Base-by-base conservation (phyloP, 2,113 vertebrate genomes). In the Procapra przewalskii region DNA sequence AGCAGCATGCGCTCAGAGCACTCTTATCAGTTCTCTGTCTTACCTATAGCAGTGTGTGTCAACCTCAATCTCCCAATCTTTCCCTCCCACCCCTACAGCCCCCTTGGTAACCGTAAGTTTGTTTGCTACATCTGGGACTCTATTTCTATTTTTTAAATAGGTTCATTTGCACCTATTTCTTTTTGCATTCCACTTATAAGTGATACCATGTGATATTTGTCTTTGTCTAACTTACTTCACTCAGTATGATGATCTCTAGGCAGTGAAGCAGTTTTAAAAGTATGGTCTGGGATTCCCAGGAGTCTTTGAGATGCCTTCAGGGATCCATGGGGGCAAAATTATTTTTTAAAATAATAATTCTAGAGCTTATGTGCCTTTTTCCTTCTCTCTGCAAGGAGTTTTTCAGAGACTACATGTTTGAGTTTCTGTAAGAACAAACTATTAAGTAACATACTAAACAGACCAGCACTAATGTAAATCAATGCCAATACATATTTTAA, bases 391-490 rank as follows among this genome's bases (percentile, higher is more conserved):
- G 43, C 62, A 43, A 4, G 21, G 75, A 79, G 27, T 17, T n/a
- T 50, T 83, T 36, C 11, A 67, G 62, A 84, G 13, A 9, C 21
- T 29, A 10, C 17, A 1, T 3, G 25, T 13, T 25, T 23, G 17
- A 17, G 23, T 7, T 29, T 43, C 7, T 48, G 40, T 5, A 54
- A 75, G 43, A 55, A 5, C 19, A 3, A 90, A 48, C 59, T 54
- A 33, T 12, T 54, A 67, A 8, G 16, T 15, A 9, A 89, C 59
- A n/a, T 6, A 29, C 8, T 4, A 40, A 52, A 77, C 54, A 87
- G 90, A 83, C 87, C 45, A 85, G 45, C 54, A 83, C 54, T 94
- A 88, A 80, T 59, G 14, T 59, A 45, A 92, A 45, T 16, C 55
- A 59, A n/a, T 1, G 16, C 29, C 21, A 27, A 15, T 19, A 27